Evolutionary conservation across 37 sponge, comb jelly and placozoan genomes (phyloP).

Genomic region (Bolinopsis microptera): DNA sequence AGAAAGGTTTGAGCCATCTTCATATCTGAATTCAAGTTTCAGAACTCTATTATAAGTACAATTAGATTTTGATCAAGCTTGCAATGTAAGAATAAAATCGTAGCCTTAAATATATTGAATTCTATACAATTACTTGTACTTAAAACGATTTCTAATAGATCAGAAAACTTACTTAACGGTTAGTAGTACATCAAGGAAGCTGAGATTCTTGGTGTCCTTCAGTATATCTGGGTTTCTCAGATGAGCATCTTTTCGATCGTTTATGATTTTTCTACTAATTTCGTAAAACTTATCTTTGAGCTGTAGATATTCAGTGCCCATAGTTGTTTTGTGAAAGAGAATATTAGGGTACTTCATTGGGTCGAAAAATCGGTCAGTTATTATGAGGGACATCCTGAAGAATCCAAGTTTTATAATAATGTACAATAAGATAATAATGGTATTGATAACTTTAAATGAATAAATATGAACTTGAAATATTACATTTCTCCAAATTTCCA

Average conservation of each 20-base stretch:
- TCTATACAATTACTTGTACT: too few relatives aligned
- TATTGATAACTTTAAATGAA: too few relatives aligned
- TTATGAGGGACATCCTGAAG: not conserved
- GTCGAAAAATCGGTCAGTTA: not conserved
- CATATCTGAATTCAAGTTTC: constrained; percentile 13
- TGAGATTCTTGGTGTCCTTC: not conserved
- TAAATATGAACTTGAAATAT: too few relatives aligned
- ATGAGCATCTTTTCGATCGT: not conserved
- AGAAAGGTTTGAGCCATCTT: not conserved
- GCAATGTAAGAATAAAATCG: too few relatives aligned
- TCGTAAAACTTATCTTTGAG: not conserved
- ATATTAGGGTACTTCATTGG: not conserved
- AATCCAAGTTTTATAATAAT: too few relatives aligned
- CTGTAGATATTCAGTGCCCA: not conserved
- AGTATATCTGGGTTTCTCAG: not conserved
- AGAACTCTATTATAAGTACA: too few relatives aligned
- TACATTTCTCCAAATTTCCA: too few relatives aligned
- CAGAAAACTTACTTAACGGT: not conserved
- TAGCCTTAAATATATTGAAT: too few relatives aligned
- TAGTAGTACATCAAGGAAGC: not conserved
- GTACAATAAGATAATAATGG: too few relatives aligned
- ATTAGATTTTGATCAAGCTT: too few relatives aligned
- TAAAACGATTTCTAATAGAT: too few relatives aligned
- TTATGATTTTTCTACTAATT: not conserved
- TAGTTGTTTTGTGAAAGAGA: not conserved